Percentiles rank a stretch among this genome's conserved stretches.
Conservation (phyloP, 2,113 vertebrate species). For the Tachycineta bicolor region DNA sequence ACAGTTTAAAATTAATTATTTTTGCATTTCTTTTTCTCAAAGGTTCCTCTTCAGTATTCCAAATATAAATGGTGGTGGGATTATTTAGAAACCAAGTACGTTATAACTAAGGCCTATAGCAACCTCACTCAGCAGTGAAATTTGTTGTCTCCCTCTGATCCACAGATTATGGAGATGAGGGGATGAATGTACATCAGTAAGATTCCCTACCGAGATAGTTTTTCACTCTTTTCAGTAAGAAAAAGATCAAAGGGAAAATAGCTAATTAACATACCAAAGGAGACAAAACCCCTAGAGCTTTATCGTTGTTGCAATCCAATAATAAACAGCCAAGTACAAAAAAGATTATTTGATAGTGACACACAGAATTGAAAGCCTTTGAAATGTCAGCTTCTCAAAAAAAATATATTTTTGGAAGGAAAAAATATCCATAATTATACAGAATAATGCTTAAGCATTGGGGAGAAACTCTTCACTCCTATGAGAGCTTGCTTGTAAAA, state of each 20-base stretch:
- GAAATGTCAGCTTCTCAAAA: conserved; percentile 80
- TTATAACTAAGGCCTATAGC: conserved; percentile 70
- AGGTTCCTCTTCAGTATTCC: conserved; percentile 35
- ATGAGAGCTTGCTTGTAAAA: conserved; percentile 64
- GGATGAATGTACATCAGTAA: conserved; percentile 77
- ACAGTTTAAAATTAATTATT: conserved; percentile 47
- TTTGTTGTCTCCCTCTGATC: conserved; percentile 82
- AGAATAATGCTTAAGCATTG: conserved; percentile 70
- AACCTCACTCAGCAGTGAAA: conserved; percentile 74
- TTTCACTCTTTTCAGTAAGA: conserved; percentile 82
- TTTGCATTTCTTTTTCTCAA: conserved; percentile 31
- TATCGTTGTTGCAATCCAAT: conserved; percentile 85
- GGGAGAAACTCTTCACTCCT: conserved; percentile 65
- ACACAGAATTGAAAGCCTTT: conserved; percentile 82
- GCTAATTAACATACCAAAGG: conserved; percentile 87
- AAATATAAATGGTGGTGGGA: conserved; percentile 46
- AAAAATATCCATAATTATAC: conserved; percentile 82
- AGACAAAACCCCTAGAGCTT: conserved; percentile 84
- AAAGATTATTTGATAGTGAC: conserved; percentile 87
- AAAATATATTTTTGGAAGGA: conserved; percentile 75
- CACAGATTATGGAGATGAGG: conserved; percentile 84
- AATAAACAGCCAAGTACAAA: conserved; percentile 84
- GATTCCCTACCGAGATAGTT: conserved; percentile 86
- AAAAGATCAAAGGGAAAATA: conserved; percentile 83
- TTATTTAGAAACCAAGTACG: conserved; percentile 62